These are phyloP conservation scores for Physocephala rufipes DNA, from an alignment of 2,888 invertebrate genomes.

Conservation along the genomic window DNA sequence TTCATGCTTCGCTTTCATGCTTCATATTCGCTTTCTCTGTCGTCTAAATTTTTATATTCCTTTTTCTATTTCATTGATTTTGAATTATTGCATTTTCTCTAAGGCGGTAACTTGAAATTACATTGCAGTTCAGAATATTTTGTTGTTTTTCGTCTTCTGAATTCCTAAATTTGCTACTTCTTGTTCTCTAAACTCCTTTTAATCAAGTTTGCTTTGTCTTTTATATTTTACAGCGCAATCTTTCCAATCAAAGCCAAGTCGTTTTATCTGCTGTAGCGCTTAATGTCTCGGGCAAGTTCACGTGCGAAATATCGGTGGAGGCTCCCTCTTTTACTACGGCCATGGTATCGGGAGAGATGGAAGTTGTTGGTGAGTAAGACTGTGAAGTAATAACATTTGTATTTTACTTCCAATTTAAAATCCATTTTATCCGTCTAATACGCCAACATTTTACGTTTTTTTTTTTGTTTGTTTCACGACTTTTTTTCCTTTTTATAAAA, in stretches of 20 bases:
- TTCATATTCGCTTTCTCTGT: neutral
- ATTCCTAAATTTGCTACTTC: constrained; percentile 17
- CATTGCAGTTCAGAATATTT: neutral
- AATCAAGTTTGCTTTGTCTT: constrained; percentile 14
- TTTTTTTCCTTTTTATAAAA: constrained; percentile 21
- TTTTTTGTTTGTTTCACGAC: constrained; percentile 29
- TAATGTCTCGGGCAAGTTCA: constrained; percentile 66
- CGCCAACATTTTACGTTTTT: neutral
- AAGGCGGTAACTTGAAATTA: neutral
- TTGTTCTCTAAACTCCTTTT: neutral
- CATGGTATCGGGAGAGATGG: constrained; percentile 66
- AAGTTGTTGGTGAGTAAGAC: constrained; percentile 64
- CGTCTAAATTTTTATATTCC: neutral
- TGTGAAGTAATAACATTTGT: neutral
- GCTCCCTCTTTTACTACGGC: constrained; percentile 66
- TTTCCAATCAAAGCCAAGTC: constrained; percentile 66
- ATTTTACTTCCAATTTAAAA: constrained; percentile 21
- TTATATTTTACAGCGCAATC: constrained; percentile 56
- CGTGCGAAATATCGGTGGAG: constrained; percentile 66
- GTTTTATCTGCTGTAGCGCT: constrained; percentile 64
- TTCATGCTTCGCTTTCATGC: neutral
- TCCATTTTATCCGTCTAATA: constrained; percentile 15
- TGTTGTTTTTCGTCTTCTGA: neutral
- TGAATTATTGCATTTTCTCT: constrained; percentile 22
- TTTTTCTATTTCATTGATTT: neutral